Evolutionary conservation across 1,140 invertebrate species (phyloP), one percentile per base, ranked within the genome.

Genomic region (Melanaphis sacchari): DNA sequence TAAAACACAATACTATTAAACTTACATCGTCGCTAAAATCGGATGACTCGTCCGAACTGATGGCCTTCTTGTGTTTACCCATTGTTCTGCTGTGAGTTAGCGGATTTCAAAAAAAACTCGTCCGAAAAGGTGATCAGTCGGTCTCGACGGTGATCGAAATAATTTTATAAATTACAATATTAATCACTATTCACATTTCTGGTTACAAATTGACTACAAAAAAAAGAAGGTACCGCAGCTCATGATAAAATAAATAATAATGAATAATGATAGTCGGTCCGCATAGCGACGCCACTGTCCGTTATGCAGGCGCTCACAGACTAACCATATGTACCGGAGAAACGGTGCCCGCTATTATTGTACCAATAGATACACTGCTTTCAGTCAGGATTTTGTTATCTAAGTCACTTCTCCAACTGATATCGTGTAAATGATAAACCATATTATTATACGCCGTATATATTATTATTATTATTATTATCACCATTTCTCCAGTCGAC

Each of bases 11-110:
- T n/a, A 46, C 36, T 46, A 46, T 49, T 5, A n/a, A n/a, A 92
- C 91, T 92, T 49, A 92, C 91, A 82, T 92, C 91, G 43, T 92
- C 91, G n/a, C 91, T 92, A 9, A 43, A 49, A 5, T 82, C 91
- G 11, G 91, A 92, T 3, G 91, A 82, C 1, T 82, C 91, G n/a
- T 92, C 91, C 26, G 91, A 92, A 92, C 66, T 92, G 3, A 92
- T n/a, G 36, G 66, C 26, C 11, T 82, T 92, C 76, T 82, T 92
- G 24, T 92, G 76, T 49, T 92, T 92, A 0, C 91, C 91, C 91
- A 92, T 92, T 36, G 24, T 89, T 46, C 22, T 11, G 31, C 11
- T 66, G 31, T 15, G 11, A 11, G 15, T 26, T 31, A 1, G 15
- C 85, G 41, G 31, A 21, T n/a, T n/a, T 18, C 31, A n/a, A 76